Evolutionary conservation across 2,797 vertebrate genomes (phyloP).

Genomic region (Lacerta bilineata): DNA sequence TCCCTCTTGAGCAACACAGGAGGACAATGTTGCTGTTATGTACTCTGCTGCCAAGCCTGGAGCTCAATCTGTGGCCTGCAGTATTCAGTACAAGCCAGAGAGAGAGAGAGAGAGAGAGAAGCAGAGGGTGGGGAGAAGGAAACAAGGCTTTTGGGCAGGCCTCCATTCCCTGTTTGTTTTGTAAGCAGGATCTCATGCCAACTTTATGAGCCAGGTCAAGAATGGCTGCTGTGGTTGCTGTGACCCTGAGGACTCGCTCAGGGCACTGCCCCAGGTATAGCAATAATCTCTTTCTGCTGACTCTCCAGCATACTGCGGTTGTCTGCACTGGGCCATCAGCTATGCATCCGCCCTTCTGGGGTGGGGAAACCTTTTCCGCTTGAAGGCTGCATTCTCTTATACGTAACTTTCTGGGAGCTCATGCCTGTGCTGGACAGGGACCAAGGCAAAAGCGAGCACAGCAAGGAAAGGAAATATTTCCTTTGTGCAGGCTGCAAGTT

Average conservation of each 20-base stretch:
- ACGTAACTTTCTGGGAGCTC: no score
- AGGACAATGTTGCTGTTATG: slow-evolving; percentile 71
- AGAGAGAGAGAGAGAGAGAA: rapidly evolving
- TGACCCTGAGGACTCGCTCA: background rate
- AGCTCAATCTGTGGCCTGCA: slow-evolving; percentile 64
- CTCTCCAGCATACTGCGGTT: no score
- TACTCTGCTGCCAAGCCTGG: slow-evolving; percentile 68
- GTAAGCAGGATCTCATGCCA: slow-evolving; percentile 35
- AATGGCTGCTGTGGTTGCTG: background rate
- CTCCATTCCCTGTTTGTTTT: slow-evolving; percentile 39
- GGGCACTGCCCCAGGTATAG: background rate
- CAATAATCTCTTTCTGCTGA: background rate
- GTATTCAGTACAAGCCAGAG: slow-evolving; percentile 56
- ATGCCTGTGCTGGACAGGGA: no score
- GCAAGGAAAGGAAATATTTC: no score
- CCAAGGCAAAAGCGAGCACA: no score
- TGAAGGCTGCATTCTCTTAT: no score
- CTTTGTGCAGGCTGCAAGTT: no score
- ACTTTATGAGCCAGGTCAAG: background rate
- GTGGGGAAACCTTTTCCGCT: no score
- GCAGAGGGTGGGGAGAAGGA: slow-evolving; percentile 11
- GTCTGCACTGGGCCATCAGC: background rate
- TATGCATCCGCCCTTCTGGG: background rate
- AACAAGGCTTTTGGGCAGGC: slow-evolving; percentile 47
- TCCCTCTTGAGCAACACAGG: slow-evolving; percentile 40